These are phyloP conservation scores for Zaprionus gabonicus DNA, from an alignment of 1,140 invertebrate genomes.

Conservation along the genomic window DNA sequence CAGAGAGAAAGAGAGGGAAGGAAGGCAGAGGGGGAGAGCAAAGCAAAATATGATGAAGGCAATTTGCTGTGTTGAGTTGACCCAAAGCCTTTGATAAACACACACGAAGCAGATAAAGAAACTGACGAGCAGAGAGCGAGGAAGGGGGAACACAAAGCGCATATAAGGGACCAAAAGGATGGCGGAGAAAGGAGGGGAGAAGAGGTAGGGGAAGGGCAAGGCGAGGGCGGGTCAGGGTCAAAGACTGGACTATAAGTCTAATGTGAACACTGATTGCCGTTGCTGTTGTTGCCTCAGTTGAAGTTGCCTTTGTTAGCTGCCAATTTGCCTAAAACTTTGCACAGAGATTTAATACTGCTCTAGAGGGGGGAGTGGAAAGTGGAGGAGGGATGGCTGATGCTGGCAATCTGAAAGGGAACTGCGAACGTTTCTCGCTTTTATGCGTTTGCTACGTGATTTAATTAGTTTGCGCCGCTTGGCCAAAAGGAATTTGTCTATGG, in stretches of 20 bases:
- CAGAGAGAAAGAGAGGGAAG: neutral
- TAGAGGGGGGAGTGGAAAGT: slow-evolving; percentile 8
- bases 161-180: slow-evolving; percentile 13
- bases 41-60: slow-evolving; percentile 79
- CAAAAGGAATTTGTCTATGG: slow-evolving; percentile 55
- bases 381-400: neutral
- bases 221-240: slow-evolving; percentile 8
- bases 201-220: neutral
- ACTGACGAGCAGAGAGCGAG: no score
- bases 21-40: neutral
- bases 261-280: slow-evolving; percentile 52
- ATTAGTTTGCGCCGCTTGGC: slow-evolving; percentile 66
- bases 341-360: slow-evolving; percentile 36
- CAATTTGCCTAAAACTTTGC: slow-evolving; percentile 74
- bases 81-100: slow-evolving; percentile 71
- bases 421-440: slow-evolving; percentile 68
- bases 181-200: neutral
- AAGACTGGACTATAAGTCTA: slow-evolving; percentile 20
- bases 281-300: slow-evolving; percentile 18
- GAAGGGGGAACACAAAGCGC: slow-evolving; percentile 25
- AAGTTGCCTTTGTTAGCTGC: slow-evolving; percentile 54
- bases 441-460: slow-evolving; percentile 81
- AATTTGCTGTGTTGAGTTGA: slow-evolving; percentile 60
- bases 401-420: slow-evolving; percentile 20
- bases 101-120: slow-evolving; percentile 17